Evolutionary conservation across 1,140 invertebrate species (phyloP), one percentile per base, ranked within the genome.

Genomic region (Drosophila lacteicornis): DNA sequence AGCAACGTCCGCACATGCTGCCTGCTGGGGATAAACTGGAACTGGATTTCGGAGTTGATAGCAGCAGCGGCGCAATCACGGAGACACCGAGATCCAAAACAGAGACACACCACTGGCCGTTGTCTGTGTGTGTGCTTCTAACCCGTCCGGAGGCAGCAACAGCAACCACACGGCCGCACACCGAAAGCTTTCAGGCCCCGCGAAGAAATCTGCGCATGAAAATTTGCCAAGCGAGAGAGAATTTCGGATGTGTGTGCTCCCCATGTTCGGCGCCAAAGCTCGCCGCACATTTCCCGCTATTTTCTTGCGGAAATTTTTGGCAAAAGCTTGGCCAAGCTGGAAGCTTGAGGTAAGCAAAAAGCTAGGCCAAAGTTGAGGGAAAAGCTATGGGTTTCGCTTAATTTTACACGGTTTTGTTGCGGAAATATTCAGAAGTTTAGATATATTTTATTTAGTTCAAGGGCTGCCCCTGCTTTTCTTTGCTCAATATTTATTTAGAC

Each of bases 11-110:
- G 91, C 75, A 91, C 91, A 86, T 90, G 87, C 85, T 92, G 91
- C 91, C 91, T 86, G 84, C 82, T 92, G 85, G 84, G 82, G 91
- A 92, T 92, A 92, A 92, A 92, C 91, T 92, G 91, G 91, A 92
- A 88, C 85, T 87, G 83, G 83, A 88, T 91, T 91, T 92, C 86
- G 87, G 87, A 92, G 91, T 77, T 85, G 81, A 55, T 71, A 71
- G 76, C 71, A 53, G 30, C 50, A 67, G 65, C 65, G 47, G 76
- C 78, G 79, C 74, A 87, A 87, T 90, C 84, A 90, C 84, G 68
- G 85, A 87, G 83, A 83, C 80, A 83, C 70, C 69, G 79, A 75
- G 79, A 66, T 86, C 81, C 82, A 79, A 76, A 76, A 67, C 75
- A 70, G 68, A 87, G 68, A 79, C 80, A 65, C 65, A 65, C 65